phyloP scores from a whole-genome alignment of 2,797 vertebrate genomes.

The Lepilemur septentrionalis region DNA sequence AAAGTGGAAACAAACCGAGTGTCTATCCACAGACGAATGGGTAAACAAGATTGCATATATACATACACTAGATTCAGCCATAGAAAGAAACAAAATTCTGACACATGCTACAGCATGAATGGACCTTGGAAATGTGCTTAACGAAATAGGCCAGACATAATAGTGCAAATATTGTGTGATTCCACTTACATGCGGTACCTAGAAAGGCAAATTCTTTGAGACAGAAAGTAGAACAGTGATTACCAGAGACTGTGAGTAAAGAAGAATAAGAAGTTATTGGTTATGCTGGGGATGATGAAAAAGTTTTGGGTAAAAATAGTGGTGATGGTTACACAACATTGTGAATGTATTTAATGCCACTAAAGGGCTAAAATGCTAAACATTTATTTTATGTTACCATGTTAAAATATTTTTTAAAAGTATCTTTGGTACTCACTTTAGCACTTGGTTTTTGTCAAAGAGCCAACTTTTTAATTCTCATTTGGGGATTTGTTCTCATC shows the following conservation, averaged over 20 bases:
- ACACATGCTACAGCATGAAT: not conserved
- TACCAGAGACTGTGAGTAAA: not conserved
- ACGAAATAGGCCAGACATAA: not conserved
- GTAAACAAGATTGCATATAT: not conserved
- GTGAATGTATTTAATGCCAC: not conserved
- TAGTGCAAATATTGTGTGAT: not conserved
- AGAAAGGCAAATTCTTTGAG: not conserved
- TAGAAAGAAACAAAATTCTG: not conserved
- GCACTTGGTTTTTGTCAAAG: not conserved
- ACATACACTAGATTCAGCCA: not conserved
- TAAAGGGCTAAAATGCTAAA: constrained; percentile 15
- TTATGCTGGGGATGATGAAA: not conserved
- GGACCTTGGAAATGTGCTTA: not conserved
- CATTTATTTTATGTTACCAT: not conserved
- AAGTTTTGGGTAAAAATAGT: not conserved
- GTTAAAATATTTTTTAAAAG: not conserved
- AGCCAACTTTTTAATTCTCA: not conserved
- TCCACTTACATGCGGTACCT: not conserved
- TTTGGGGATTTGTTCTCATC: not conserved
- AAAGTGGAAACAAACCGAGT: not conserved
- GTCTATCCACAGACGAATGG: not conserved
- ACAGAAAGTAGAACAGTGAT: not conserved
- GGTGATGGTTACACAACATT: not conserved
- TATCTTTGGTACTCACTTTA: not conserved
- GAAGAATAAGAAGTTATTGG: not conserved